A percentile compares a stretch with the other conserved stretches of the same genome.
Conservation (phyloP, 1,140 invertebrate species). For the Drosophila sechellia region DNA sequence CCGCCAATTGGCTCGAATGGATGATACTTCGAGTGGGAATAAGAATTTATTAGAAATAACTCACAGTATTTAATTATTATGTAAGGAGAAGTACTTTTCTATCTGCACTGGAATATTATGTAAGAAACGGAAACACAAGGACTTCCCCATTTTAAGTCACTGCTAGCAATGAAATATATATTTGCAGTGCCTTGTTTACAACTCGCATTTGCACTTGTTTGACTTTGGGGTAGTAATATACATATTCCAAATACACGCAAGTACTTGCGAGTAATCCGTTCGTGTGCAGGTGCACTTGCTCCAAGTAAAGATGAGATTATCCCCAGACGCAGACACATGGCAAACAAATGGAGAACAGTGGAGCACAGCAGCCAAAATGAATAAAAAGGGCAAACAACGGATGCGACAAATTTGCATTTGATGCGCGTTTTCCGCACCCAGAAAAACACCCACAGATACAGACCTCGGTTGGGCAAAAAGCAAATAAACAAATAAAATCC, state of each 20-base stretch:
- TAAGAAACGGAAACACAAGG: too few species aligned
- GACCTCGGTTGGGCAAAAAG: conserved; percentile 23
- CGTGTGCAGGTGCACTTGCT: conserved; percentile 17
- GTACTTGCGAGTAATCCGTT: conserved; percentile 20
- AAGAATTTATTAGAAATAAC: neutral
- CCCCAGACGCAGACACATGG: conserved; percentile 43
- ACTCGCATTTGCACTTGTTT: conserved; percentile 32
- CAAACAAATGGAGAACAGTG: conserved; percentile 34
- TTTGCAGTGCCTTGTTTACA: conserved; percentile 7
- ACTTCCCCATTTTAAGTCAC: neutral
- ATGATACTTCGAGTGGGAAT: neutral
- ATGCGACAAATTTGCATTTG: conserved; percentile 67
- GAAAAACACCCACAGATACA: conserved; percentile 5
- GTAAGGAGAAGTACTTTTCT: too few species aligned
- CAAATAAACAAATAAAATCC: conserved; percentile 17
- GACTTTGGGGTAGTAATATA: conserved; percentile 13
- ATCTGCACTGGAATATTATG: too few species aligned
- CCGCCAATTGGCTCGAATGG: neutral
- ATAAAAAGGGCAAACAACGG: conserved; percentile 24
- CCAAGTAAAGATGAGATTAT: conserved; percentile 30
- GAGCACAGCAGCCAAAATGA: conserved; percentile 12
- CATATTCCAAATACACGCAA: conserved; percentile 18
- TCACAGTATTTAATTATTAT: too few species aligned
- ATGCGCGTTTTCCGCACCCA: conserved; percentile 45
- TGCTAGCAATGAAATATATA: neutral